Evolutionary conservation across 2,888 invertebrate genomes (phyloP).

Genomic region (Philereme vetulata): DNA sequence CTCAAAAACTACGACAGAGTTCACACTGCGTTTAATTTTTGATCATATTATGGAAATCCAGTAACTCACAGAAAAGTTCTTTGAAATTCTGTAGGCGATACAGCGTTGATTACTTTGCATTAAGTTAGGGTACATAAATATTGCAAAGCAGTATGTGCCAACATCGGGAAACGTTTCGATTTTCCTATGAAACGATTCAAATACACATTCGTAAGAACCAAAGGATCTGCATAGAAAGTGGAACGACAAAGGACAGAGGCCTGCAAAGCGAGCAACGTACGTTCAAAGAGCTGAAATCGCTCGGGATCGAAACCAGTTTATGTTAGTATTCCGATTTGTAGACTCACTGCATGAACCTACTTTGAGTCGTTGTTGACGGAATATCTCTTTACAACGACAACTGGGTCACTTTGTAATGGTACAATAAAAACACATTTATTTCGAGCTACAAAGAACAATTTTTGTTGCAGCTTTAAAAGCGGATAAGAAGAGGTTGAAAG

Average conservation of each 20-base stretch:
- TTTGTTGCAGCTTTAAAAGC: slow-evolving; percentile 89
- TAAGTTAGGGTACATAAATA: slow-evolving; percentile 5
- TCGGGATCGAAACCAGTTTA: slow-evolving; percentile 43
- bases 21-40: no score
- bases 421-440: slow-evolving; percentile 13
- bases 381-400: slow-evolving; percentile 34
- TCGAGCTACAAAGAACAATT: slow-evolving; percentile 27
- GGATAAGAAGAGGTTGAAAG: slow-evolving; percentile 95
- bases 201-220: slow-evolving; percentile 47
- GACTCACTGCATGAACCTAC: slow-evolving; percentile 27
- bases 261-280: slow-evolving; percentile 43
- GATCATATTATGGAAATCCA: no score
- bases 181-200: slow-evolving; percentile 49
- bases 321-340: slow-evolving; percentile 36
- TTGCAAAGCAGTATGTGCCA: slow-evolving; percentile 15
- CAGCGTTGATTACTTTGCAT: slow-evolving; percentile 11
- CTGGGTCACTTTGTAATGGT: slow-evolving; percentile 30
- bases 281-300: slow-evolving; percentile 51
- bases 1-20: no score
- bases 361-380: slow-evolving; percentile 33
- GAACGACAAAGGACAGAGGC: slow-evolving; percentile 48
- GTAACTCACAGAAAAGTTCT: neutral
- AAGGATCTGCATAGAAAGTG: slow-evolving; percentile 48
- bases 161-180: slow-evolving; percentile 15
- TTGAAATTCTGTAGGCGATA: slow-evolving; percentile 8